Conservation (phyloP, 2,888 invertebrate species). For the Stegana nigrithorax region DNA sequence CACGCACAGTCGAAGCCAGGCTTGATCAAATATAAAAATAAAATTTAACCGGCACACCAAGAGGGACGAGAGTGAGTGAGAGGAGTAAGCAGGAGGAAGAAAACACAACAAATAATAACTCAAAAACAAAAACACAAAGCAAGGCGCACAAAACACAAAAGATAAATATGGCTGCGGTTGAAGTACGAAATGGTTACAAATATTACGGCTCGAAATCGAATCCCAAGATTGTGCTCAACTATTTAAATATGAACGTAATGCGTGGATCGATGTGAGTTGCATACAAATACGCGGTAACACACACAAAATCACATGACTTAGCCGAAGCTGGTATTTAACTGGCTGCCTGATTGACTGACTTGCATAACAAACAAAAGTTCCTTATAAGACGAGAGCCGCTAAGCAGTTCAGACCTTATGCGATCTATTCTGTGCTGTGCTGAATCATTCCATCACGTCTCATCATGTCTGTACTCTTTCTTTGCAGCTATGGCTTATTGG, state of each 20-base stretch:
- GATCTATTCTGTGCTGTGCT: not conserved
- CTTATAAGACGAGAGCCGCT: not conserved
- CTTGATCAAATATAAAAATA: conserved; percentile 12
- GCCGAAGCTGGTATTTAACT: too few species aligned
- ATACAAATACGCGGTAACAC: conserved; percentile 31
- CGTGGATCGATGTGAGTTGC: conserved; percentile 81
- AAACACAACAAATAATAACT: not conserved
- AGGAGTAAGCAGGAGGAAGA: too few species aligned
- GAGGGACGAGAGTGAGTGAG: not conserved
- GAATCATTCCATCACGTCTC: too few species aligned
- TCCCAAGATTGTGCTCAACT: conserved; percentile 74
- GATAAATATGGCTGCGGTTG: conserved; percentile 72
- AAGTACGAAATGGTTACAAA: conserved; percentile 77
- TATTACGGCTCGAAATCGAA: conserved; percentile 73
- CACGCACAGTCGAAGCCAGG: conserved; percentile 20
- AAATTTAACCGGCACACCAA: conserved; percentile 2
- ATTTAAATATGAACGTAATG: conserved; percentile 80
- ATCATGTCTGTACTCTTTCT: not conserved
- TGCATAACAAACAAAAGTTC: conserved; percentile 11
- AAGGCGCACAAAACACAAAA: not conserved
- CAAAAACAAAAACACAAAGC: not conserved
- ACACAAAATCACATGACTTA: not conserved
- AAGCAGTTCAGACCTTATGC: not conserved
- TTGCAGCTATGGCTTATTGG: conserved; percentile 84
- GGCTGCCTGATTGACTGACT: too few species aligned